Conservation (phyloP, 2,888 invertebrate species). For the Dynastes maya region DNA sequence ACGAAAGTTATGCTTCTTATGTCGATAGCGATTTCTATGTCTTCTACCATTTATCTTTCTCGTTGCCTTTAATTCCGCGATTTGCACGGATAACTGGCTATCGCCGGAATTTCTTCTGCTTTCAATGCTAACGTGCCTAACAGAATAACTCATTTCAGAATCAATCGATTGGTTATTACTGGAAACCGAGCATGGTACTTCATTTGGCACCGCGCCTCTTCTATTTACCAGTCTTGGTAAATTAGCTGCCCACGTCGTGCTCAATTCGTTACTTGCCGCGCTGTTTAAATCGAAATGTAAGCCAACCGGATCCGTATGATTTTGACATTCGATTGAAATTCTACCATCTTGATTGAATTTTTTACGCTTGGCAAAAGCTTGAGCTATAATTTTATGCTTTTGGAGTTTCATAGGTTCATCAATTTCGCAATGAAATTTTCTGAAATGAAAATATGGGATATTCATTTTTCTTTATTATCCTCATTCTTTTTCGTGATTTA, state of each 20-base stretch:
- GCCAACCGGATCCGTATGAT: conserved; percentile 93
- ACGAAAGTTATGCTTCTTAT: conserved; percentile 58
- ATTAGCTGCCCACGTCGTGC: conserved; percentile 94
- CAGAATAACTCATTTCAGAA: conserved; percentile 82
- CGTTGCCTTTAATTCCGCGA: conserved; percentile 85
- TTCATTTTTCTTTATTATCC: too few species aligned
- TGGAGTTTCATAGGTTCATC: conserved; percentile 81
- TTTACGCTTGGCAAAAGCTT: conserved; percentile 90
- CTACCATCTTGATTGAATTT: conserved; percentile 88
- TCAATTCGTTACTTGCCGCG: conserved; percentile 85
- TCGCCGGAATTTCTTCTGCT: conserved; percentile 90
- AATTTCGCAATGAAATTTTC: conserved; percentile 81
- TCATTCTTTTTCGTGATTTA: too few species aligned
- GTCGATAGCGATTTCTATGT: conserved; percentile 53
- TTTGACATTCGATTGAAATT: conserved; percentile 89
- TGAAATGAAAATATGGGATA: conserved; percentile 64
- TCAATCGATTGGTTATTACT: conserved; percentile 75
- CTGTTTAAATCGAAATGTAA: conserved; percentile 82
- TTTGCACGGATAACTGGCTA: conserved; percentile 89
- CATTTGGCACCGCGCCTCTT: conserved; percentile 85
- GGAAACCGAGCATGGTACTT: conserved; percentile 72
- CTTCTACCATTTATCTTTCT: conserved; percentile 72
- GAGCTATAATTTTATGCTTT: conserved; percentile 93
- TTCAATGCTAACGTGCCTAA: conserved; percentile 88
- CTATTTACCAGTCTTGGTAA: conserved; percentile 89